Evolutionary conservation across 2,888 invertebrate species (phyloP).

Genomic region (Lepeophtheirus nordmannii): DNA sequence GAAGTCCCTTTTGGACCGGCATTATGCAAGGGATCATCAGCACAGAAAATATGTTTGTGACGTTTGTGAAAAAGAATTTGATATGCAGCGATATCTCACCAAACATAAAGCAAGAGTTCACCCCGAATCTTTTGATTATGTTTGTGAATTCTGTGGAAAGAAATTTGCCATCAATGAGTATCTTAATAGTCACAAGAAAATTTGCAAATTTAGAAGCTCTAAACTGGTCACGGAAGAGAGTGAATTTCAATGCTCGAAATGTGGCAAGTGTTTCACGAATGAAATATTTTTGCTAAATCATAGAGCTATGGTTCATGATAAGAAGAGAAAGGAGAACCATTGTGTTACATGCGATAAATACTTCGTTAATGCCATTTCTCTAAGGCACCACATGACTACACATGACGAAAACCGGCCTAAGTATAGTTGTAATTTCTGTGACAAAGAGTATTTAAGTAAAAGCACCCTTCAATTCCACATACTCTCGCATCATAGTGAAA

Average conservation of each 20-base stretch:
- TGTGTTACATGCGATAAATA: not conserved
- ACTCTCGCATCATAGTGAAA: not conserved
- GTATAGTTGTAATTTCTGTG: not conserved
- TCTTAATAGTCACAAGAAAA: not conserved
- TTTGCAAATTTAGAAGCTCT: not conserved
- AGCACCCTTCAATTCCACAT: not conserved
- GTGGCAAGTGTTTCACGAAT: not conserved
- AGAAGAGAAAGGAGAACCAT: not conserved
- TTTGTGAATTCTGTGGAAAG: not conserved
- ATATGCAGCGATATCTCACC: slow-evolving; percentile 3
- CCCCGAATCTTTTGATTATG: not conserved
- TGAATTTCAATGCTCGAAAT: not conserved
- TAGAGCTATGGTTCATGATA: not conserved
- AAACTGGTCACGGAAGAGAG: not conserved
- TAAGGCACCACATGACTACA: not conserved
- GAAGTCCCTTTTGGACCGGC: not conserved
- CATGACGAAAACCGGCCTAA: not conserved
- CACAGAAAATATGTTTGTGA: not conserved
- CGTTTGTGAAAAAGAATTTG: not conserved
- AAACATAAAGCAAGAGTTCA: not conserved
- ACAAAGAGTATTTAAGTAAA: not conserved
- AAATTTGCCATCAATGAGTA: not conserved
- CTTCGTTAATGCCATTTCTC: not conserved
- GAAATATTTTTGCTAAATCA: not conserved
- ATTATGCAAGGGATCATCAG: not conserved